Evolutionary conservation across 2,797 vertebrate genomes (phyloP), one percentile per base, ranked within the genome.

Genomic region (Gallinago solitaria): DNA sequence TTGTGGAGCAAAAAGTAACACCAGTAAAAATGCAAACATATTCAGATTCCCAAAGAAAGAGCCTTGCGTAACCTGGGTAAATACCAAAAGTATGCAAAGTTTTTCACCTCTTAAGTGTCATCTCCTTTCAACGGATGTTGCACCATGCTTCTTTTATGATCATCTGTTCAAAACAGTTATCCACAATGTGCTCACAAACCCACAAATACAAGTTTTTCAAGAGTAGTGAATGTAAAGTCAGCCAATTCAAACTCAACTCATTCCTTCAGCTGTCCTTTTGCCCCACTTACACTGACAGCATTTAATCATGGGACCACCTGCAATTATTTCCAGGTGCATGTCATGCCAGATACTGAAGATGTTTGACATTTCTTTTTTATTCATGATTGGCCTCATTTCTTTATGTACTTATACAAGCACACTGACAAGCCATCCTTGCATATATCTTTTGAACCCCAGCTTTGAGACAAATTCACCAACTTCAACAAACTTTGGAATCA

Each of bases 311-410:
- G 74, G 87, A 83, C 60, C 12, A 2, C 32, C 63, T 53, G 48
- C 33, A 93, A 89, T 89, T 84, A 79, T 84, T 90, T 94, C 89
- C 63, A 91, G 65, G n/a, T n/a, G 74, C 74, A 75, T 9, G 3
- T 63, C 82, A 88, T 28, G 33, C 32, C 84, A 79, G 60, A 83
- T 61, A 25, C 24, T 59, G 50, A 91, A 91, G 50, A 75, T 45
- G 11, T 68, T 54, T 80, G 65, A 85, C 65, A 11, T 74, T 61
- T 73, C 35, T 79, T 68, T 95, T 84, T 91, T 88, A 75, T 83
- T 73, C 54, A 65, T 74, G 79, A 89, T 19, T 71, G 57, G 37
- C 69, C 73, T 88, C 23, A 64, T 89, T 92, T 85, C 51, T 39
- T 83, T 83, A 60, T 30, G 32, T 73, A 45, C 54, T 69, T 77